These are phyloP conservation scores for Eciton burchellii DNA, from an alignment of 1,140 invertebrate genomes.

Conservation along the genomic window DNA sequence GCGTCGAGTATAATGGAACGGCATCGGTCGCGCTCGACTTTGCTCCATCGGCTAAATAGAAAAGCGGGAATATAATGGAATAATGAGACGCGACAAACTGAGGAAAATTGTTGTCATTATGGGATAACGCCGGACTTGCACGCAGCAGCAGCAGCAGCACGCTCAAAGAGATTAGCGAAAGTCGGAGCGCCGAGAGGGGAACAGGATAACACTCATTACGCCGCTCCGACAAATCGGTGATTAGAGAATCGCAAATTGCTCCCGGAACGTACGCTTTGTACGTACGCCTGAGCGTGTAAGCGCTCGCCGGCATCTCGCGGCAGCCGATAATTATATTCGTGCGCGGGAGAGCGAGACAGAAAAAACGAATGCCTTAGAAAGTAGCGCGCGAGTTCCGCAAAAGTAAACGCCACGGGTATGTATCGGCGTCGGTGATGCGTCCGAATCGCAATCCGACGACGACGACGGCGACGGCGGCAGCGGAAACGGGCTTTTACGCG, in stretches of 20 bases:
- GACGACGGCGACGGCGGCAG: not conserved
- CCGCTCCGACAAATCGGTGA: constrained; percentile 34
- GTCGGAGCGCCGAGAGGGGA: not conserved
- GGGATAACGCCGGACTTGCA: constrained; percentile 16
- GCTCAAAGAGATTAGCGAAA: constrained; percentile 51
- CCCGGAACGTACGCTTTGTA: constrained; percentile 28
- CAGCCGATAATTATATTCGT: not conserved
- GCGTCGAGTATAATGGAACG: constrained; percentile 27
- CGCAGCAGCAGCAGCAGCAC: constrained; percentile 12
- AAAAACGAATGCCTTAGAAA: constrained; percentile 60
- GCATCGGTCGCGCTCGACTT: constrained; percentile 26
- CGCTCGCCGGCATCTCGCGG: not conserved
- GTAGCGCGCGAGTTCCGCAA: constrained; percentile 21
- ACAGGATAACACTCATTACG: constrained; percentile 31
- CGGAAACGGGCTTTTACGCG: constrained; percentile 16
- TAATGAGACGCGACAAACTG: constrained; percentile 14
- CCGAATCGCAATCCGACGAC: not conserved
- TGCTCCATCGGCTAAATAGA: not conserved
- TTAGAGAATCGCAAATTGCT: constrained; percentile 33
- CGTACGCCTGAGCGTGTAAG: constrained; percentile 33
- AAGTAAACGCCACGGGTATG: constrained; percentile 2
- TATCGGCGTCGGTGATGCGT: constrained; percentile 6
- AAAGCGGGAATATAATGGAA: constrained; percentile 2
- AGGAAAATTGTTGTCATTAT: constrained; percentile 39
- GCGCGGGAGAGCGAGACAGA: not conserved